Conservation (phyloP, 2,797 vertebrate genomes). For the Leptodactylus fallax region DNA sequence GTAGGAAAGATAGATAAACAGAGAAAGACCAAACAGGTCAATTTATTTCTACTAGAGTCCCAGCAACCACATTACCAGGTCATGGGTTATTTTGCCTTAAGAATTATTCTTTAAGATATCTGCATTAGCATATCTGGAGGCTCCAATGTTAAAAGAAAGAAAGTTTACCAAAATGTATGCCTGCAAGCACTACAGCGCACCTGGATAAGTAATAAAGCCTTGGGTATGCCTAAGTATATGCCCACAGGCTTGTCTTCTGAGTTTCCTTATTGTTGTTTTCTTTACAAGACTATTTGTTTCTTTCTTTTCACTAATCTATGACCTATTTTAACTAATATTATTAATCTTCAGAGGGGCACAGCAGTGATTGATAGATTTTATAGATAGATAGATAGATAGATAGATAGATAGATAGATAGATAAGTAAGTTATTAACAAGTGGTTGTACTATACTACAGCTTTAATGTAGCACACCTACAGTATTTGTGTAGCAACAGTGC, state of each 20-base stretch:
- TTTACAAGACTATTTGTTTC: background rate
- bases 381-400: no score
- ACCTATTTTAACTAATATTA: background rate
- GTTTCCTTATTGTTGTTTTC: background rate
- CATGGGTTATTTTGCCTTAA: background rate
- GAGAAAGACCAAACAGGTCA: background rate
- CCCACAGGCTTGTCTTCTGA: background rate
- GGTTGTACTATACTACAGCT: no score
- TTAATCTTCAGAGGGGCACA: background rate
- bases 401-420: no score
- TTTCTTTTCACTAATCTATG: background rate
- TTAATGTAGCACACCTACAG: no score
- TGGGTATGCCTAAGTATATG: background rate
- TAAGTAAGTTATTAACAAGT: no score
- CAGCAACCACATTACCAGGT: background rate
- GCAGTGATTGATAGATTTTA: background rate
- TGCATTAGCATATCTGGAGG: background rate
- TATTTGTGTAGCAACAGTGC: no score
- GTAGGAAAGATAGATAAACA: background rate
- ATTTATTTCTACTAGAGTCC: background rate
- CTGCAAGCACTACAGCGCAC: background rate
- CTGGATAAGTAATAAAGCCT: background rate
- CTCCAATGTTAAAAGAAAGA: background rate
- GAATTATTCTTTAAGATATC: slow-evolving; percentile 8
- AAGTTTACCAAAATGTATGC: background rate